Percentiles rank a stretch among this genome's conserved stretches.
Evolutionary conservation across 2,888 invertebrate genomes (phyloP).

Genomic region (Epirrita christyi): DNA sequence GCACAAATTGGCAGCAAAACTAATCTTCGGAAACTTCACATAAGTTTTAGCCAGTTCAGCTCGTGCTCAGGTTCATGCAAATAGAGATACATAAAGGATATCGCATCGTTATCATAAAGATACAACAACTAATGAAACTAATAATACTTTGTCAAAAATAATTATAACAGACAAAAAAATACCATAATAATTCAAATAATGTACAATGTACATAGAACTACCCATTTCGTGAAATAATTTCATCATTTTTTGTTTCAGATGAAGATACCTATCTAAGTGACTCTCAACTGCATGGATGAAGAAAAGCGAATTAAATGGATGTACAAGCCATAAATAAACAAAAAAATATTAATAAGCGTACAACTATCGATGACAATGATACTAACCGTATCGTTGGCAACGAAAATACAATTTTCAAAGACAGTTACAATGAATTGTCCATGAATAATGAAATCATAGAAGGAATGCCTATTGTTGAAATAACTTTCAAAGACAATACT

Average conservation of each 20-base stretch:
- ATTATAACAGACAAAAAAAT: too few relatives aligned
- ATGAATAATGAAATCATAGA: background rate
- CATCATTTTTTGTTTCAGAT: conserved; percentile 24
- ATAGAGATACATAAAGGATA: too few relatives aligned
- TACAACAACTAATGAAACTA: too few relatives aligned
- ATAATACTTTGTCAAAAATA: too few relatives aligned
- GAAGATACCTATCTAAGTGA: background rate
- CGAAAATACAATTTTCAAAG: background rate
- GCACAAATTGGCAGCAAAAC: conserved; percentile 6
- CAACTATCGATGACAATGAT: background rate
- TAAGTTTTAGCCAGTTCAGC: too few relatives aligned
- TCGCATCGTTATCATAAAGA: too few relatives aligned
- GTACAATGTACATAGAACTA: background rate
- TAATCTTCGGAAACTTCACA: too few relatives aligned
- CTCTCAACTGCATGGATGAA: background rate
- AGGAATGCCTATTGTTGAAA: background rate
- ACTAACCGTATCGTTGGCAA: background rate
- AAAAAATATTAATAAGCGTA: background rate
- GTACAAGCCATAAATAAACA: background rate
- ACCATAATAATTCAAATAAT: too few relatives aligned
- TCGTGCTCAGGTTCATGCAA: background rate
- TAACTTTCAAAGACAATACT: background rate
- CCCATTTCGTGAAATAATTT: background rate
- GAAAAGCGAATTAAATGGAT: conserved; percentile 6
- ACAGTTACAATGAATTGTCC: background rate